phyloP scores from a whole-genome alignment of 2,888 invertebrate genomes.

The Rotaria magnacalcarata region DNA sequence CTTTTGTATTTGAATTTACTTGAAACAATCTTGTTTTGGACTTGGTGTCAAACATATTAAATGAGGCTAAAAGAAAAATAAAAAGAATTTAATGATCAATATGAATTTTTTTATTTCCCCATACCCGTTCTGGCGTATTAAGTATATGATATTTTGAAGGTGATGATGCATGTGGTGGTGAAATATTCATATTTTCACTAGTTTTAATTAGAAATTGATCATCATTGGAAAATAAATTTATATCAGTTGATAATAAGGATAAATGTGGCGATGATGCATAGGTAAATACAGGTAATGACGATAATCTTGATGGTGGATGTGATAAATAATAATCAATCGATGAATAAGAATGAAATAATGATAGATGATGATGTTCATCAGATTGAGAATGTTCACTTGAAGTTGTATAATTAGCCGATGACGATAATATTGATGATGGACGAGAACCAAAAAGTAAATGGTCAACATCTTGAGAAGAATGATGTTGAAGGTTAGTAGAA shows the following conservation, averaged over 20 bases:
- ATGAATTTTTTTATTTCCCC: no score
- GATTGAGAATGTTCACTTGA: background rate
- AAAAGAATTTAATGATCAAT: no score
- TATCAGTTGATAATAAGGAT: background rate
- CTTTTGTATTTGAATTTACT: background rate
- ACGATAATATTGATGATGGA: background rate
- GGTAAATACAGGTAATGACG: background rate
- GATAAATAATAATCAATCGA: background rate
- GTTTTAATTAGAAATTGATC: background rate
- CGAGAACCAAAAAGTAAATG: background rate
- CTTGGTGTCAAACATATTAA: background rate
- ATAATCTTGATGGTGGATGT: background rate
- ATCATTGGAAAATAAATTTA: background rate
- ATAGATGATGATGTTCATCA: background rate
- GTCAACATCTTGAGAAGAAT: background rate
- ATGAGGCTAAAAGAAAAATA: background rate
- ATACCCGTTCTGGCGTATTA: conserved; percentile 6
- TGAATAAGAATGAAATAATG: background rate
- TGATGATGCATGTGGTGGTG: background rate
- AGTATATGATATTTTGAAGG: background rate
- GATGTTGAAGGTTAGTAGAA: background rate
- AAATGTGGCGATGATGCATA: background rate
- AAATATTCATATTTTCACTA: background rate
- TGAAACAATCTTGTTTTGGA: conserved; percentile 19
- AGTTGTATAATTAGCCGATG: background rate